These are phyloP conservation scores for Bombus waltoni DNA, from an alignment of 1,140 invertebrate genomes.

Conservation along the genomic window DNA sequence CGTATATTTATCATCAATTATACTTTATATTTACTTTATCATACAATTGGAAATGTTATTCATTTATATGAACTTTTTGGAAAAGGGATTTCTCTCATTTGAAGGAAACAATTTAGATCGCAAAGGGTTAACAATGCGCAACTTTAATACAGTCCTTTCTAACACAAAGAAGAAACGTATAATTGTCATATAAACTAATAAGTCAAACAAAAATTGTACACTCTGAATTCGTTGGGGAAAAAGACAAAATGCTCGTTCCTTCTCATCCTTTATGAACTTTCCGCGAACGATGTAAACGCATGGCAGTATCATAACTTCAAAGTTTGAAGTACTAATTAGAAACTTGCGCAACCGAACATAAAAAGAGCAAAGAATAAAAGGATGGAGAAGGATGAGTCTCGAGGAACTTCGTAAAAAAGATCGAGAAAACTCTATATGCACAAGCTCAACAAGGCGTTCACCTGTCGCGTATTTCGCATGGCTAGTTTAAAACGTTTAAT, in stretches of 20 bases:
- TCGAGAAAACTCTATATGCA: neutral
- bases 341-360: neutral
- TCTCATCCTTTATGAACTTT: neutral
- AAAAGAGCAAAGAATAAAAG: neutral
- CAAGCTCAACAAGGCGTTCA: slow-evolving; percentile 1
- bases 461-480: neutral
- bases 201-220: too few species aligned
- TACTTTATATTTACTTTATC: neutral
- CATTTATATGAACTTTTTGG: too few species aligned
- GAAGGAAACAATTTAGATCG: neutral
- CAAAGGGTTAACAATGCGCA: neutral
- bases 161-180: neutral
- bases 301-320: neutral
- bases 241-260: neutral
- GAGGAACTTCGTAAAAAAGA: neutral
- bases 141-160: neutral
- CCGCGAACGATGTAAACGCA: neutral
- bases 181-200: neutral
- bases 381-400: too few species aligned
- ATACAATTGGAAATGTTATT: too few species aligned
- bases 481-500: slow-evolving; percentile 33
- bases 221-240: neutral
- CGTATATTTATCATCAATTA: neutral
- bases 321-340: slow-evolving; percentile 13
- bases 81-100: neutral